Base-by-base conservation (phyloP, 2,888 invertebrate genomes). In the Augochlorella aurata region DNA sequence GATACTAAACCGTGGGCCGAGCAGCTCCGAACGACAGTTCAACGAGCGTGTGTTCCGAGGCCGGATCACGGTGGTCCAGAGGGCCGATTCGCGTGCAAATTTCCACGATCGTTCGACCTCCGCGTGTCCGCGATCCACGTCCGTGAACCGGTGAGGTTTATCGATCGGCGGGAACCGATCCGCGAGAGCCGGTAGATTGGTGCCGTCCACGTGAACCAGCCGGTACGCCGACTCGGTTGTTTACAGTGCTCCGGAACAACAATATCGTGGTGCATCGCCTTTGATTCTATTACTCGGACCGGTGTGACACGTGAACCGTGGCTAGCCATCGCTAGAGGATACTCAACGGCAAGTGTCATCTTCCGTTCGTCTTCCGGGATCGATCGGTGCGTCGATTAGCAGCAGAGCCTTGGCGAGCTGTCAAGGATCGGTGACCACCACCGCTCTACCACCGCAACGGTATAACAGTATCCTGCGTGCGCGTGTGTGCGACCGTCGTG, bases 1-100 rank as follows among this genome's bases (percentile, higher is more conserved):
- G 90, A 90, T 91, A 90, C 90, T 90, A 91, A 91, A 92, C 90
- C 90, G 91, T 89, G 90, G 87, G 86, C 87, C 88, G 87, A 90
- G 89, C 88, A 87, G 89, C 91, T 91, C 84, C 84, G 89, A 88
- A 90, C 90, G 91, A 91, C 92, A 92, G 91, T 92, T 90, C 89
- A 88, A 90, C 90, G 87, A 89, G 89, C 89, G 90, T 89, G 90
- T 89, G 90, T 92, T 91, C 88, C 90, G 90, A 89, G 90, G 87
- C 86, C 87, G 90, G 90, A 91, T 89, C 90, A 87, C 89, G 88
- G 87, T 88, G 85, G 88, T 82, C 85, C 82, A 84, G 72, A 73
- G 73, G 84, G 74, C 58, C 77, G 81, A 76, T 73, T 78, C 82
- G 82, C 80, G 82, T 79, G 69, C 78, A 69, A 50, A 81, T 79